Evolutionary conservation across 2,888 invertebrate genomes (phyloP).

Genomic region (Napeogenes inachia): DNA sequence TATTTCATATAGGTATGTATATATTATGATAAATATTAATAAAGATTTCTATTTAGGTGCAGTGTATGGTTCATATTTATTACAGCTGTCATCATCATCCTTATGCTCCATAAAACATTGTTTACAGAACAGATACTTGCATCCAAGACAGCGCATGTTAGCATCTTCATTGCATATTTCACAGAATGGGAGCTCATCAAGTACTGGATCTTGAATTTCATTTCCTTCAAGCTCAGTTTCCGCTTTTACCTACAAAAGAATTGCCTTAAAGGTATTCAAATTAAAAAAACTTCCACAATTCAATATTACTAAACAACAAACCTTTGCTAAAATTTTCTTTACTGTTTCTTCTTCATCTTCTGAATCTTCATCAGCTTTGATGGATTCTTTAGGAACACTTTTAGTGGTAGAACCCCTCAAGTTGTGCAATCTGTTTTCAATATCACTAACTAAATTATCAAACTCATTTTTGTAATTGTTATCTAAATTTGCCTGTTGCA

Average conservation of each 20-base stretch:
- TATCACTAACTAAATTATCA: constrained; percentile 54
- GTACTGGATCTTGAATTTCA: constrained; percentile 39
- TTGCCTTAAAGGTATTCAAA: background rate
- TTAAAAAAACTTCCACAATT: constrained; percentile 5
- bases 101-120: constrained; percentile 85
- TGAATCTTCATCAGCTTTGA: constrained; percentile 37
- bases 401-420: constrained; percentile 39
- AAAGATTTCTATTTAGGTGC: constrained; percentile 38
- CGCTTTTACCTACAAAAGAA: constrained; percentile 46
- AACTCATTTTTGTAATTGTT: constrained; percentile 58
- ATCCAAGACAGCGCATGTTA: constrained; percentile 83
- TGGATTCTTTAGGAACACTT: constrained; percentile 18
- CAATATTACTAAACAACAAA: constrained; percentile 28
- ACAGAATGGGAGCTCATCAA: constrained; percentile 86
- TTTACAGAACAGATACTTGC: constrained; percentile 89
- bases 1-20: background rate
- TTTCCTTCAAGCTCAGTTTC: constrained; percentile 52
- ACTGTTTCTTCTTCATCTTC: constrained; percentile 60
- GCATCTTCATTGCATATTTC: constrained; percentile 92
- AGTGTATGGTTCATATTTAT: constrained; percentile 57
- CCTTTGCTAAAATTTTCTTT: constrained; percentile 62
- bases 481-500: constrained; percentile 72
- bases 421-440: constrained; percentile 55
- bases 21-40: background rate
- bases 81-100: constrained; percentile 79